phyloP scores from a whole-genome alignment of 2,797 vertebrate species.

The Oryzias dopingdopingensis region DNA sequence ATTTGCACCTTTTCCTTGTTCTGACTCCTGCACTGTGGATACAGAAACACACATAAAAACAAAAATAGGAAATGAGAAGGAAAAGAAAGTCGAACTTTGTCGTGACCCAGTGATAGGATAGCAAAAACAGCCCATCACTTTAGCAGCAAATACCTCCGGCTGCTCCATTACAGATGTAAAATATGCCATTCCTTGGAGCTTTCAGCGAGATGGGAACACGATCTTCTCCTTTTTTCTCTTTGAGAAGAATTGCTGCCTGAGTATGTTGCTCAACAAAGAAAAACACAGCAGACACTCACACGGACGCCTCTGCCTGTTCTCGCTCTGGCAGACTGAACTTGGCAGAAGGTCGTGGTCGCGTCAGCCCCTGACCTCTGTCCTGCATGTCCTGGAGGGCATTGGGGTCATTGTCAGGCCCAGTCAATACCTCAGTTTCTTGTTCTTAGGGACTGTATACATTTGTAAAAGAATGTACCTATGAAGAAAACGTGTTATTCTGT shows the following conservation, averaged over 20 bases:
- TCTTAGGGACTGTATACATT: conserved; percentile 79
- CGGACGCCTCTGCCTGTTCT: conserved; percentile 53
- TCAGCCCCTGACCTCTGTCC: conserved; percentile 68
- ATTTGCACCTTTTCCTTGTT: conserved; percentile 27
- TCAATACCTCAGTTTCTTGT: conserved; percentile 78
- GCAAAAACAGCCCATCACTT: conserved; percentile 12
- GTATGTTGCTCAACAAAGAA: conserved; percentile 44
- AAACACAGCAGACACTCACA: conserved; percentile 22
- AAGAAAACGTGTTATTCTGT: conserved; percentile 64
- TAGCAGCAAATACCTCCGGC: conserved; percentile 21
- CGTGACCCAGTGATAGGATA: conserved; percentile 11
- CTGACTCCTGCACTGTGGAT: conserved; percentile 71
- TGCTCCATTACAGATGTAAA: conserved; percentile 53
- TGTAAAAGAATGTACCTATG: conserved; percentile 80
- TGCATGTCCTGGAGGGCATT: conserved; percentile 63
- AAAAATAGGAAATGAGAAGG: conserved; percentile 12
- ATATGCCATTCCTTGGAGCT: conserved; percentile 64
- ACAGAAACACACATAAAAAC: conserved; percentile 44
- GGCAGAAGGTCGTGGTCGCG: conserved; percentile 49
- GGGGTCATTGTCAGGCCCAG: conserved; percentile 65
- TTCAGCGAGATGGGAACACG: conserved; percentile 43
- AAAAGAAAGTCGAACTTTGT: conserved; percentile 15
- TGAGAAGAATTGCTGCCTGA: conserved; percentile 56
- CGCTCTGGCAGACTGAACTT: conserved; percentile 63
- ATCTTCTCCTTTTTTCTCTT: conserved; percentile 36